Evolutionary conservation across 2,797 vertebrate species (phyloP).

Genomic region (Chelonia mydas): DNA sequence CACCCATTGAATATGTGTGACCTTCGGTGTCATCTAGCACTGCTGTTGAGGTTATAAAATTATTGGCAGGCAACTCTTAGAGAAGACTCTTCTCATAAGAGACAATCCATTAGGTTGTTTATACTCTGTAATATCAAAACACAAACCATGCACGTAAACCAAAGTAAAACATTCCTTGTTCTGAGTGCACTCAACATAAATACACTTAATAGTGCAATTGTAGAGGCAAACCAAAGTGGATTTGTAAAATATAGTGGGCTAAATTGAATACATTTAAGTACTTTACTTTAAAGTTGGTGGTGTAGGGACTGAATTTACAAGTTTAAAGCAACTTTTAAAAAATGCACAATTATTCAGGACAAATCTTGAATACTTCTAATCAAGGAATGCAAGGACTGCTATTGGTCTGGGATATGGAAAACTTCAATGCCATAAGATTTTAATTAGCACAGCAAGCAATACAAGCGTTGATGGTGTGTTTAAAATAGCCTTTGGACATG

Average conservation of each 20-base stretch:
- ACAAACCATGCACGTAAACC: background rate
- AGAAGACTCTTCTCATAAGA: background rate
- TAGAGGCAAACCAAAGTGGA: background rate
- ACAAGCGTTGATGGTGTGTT: fast-evolving
- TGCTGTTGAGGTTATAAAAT: background rate
- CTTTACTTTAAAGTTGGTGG: too few relatives aligned
- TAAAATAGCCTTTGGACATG: too few relatives aligned
- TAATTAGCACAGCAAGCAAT: too few relatives aligned
- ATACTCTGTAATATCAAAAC: background rate
- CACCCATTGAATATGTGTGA: background rate
- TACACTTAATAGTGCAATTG: background rate
- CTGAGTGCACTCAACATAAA: background rate
- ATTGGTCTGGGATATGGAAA: too few relatives aligned
- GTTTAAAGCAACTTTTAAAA: too few relatives aligned
- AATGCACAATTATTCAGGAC: too few relatives aligned
- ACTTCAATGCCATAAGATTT: too few relatives aligned
- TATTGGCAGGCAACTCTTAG: background rate
- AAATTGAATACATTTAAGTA: background rate
- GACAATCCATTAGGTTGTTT: background rate
- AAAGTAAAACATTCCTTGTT: too few relatives aligned
- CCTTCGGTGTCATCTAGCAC: background rate
- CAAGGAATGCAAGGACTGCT: too few relatives aligned
- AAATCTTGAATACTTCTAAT: too few relatives aligned
- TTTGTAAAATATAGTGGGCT: background rate
- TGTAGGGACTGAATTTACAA: background rate